phyloP scores from a whole-genome alignment of 2,888 invertebrate species.

The Cheilosia vulpina region DNA sequence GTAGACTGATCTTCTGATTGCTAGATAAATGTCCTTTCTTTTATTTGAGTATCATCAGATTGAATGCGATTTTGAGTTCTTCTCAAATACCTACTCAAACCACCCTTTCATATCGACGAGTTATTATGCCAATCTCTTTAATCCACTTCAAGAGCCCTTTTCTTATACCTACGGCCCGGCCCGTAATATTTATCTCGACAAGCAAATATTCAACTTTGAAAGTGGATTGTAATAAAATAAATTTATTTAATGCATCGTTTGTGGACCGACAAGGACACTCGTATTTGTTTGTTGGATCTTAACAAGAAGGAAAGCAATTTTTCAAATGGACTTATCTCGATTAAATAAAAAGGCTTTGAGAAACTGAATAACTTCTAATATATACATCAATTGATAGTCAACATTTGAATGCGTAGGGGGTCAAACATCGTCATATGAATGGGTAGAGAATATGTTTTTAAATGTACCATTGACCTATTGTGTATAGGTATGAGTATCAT shows the following conservation, averaged over 20 bases:
- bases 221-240: constrained; percentile 4
- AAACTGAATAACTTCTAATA: too few relatives aligned
- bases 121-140: not conserved
- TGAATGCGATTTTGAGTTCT: constrained; percentile 1
- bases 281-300: not conserved
- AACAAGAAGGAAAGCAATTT: constrained; percentile 2
- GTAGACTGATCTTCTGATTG: not conserved
- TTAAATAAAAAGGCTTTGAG: not conserved
- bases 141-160: not conserved
- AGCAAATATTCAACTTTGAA: not conserved
- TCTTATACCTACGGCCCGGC: too few relatives aligned
- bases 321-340: constrained; percentile 1
- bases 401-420: too few relatives aligned
- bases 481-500: too few relatives aligned
- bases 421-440: too few relatives aligned
- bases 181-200: not conserved
- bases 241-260: not conserved
- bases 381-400: too few relatives aligned
- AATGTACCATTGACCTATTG: too few relatives aligned
- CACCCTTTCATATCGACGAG: not conserved
- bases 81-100: constrained; percentile 7
- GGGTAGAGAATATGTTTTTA: too few relatives aligned
- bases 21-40: not conserved
- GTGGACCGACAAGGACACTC: not conserved
- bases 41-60: not conserved